Evolutionary conservation across 1,140 invertebrate genomes (phyloP).

Genomic region (Drosophila pachea): DNA sequence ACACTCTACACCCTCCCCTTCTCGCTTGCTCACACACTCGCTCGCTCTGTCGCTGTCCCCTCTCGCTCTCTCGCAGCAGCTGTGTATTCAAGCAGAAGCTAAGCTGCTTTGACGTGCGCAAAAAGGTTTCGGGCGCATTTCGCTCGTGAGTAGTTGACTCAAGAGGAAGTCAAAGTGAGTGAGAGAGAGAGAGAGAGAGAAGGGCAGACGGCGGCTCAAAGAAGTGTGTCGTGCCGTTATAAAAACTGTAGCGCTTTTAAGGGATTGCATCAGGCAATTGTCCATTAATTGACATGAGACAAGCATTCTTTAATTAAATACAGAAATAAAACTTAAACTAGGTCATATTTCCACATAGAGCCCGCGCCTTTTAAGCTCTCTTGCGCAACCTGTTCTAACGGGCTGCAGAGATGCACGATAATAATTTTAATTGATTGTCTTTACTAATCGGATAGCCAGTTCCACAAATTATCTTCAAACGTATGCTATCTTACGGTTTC

Average conservation of each 20-base stretch:
- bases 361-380: not conserved
- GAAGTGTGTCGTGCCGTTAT: slow-evolving; percentile 9
- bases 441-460: too few species aligned
- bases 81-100: slow-evolving; percentile 22
- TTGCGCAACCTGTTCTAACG: not conserved
- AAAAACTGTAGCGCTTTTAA: slow-evolving; percentile 13
- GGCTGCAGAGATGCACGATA: not conserved
- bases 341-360: not conserved
- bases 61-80: not conserved
- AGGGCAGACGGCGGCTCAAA: not conserved
- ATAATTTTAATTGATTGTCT: not conserved
- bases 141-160: slow-evolving; percentile 2
- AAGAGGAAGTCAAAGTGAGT: too few species aligned
- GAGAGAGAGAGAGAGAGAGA: not conserved
- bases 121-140: slow-evolving; percentile 31
- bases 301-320: slow-evolving; percentile 3
- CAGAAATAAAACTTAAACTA: not conserved
- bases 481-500: too few species aligned
- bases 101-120: slow-evolving; percentile 38
- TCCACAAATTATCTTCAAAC: too few species aligned
- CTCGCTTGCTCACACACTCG: not conserved
- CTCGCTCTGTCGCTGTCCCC: not conserved
- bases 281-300: slow-evolving; percentile 8
- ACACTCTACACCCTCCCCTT: not conserved
- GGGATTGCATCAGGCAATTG: slow-evolving; percentile 7